Evolutionary conservation across 2,797 vertebrate genomes (phyloP).

Genomic region (Kryptolebias ocellatus): DNA sequence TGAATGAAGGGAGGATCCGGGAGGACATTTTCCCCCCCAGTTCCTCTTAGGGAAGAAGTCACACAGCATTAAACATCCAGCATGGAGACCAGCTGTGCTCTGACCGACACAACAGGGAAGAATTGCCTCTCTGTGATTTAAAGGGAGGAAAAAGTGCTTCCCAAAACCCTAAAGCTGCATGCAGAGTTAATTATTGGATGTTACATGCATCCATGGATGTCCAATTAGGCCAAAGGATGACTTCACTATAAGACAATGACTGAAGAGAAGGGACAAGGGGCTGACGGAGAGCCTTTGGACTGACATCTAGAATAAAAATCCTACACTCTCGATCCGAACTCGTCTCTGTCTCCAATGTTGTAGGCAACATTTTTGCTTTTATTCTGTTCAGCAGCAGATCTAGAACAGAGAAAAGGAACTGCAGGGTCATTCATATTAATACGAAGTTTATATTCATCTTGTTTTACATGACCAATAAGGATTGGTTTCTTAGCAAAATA

Average conservation of each 20-base stretch:
- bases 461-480: neutral
- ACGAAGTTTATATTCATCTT: neutral
- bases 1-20: conserved; percentile 42
- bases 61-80: conserved; percentile 48
- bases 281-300: conserved; percentile 30
- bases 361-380: conserved; percentile 78
- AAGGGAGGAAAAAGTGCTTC: conserved; percentile 32
- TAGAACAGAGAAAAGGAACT: conserved; percentile 45
- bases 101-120: conserved; percentile 57
- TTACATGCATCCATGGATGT: conserved; percentile 35
- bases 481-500: conserved; percentile 2
- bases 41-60: conserved; percentile 39
- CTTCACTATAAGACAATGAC: conserved; percentile 42
- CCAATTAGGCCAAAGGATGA: conserved; percentile 28
- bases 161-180: conserved; percentile 42
- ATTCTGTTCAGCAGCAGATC: conserved; percentile 70
- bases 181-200: conserved; percentile 47
- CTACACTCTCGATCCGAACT: conserved; percentile 81
- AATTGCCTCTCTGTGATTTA: conserved; percentile 48
- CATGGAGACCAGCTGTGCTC: conserved; percentile 24
- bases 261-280: conserved; percentile 31
- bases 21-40: conserved; percentile 35
- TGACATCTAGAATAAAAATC: conserved; percentile 4
- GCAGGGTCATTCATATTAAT: neutral
- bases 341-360: conserved; percentile 75